phyloP scores from a whole-genome alignment of 2,888 invertebrate species.

The Diploptera punctata region DNA sequence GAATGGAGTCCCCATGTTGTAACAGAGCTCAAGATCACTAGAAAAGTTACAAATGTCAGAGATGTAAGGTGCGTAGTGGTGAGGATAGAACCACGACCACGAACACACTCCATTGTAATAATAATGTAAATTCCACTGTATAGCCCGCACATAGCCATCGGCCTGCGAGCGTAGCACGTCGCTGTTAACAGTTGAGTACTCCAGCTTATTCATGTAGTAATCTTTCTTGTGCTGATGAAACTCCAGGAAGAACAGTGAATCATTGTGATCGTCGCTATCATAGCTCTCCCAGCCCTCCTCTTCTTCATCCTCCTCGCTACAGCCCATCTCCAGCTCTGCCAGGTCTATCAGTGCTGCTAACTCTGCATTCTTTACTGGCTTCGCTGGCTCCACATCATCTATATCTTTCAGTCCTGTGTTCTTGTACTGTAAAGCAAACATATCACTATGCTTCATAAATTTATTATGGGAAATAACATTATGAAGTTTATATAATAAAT shows the following conservation, averaged over 20 bases:
- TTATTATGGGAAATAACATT: too few relatives aligned
- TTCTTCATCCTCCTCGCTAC: slow-evolving; percentile 47
- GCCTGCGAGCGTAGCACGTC: slow-evolving; percentile 83
- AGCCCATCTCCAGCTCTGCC: neutral
- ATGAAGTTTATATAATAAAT: too few relatives aligned
- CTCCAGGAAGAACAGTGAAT: slow-evolving; percentile 66
- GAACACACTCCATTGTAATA: slow-evolving; percentile 96
- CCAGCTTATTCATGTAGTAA: slow-evolving; percentile 92
- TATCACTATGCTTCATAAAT: too few relatives aligned
- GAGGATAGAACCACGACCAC: slow-evolving; percentile 99
- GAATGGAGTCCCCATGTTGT: slow-evolving; percentile 87
- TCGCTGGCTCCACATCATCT: neutral
- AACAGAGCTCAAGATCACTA: slow-evolving; percentile 72
- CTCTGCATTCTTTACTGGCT: slow-evolving; percentile 5
- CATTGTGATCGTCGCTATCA: slow-evolving; percentile 47
- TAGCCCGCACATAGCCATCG: slow-evolving; percentile 87
- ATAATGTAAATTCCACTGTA: slow-evolving; percentile 97
- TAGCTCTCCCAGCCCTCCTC: slow-evolving; percentile 48
- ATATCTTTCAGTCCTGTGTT: slow-evolving; percentile 1
- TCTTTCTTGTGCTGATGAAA: slow-evolving; percentile 86
- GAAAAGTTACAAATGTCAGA: slow-evolving; percentile 89
- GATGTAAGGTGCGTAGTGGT: slow-evolving; percentile 96
- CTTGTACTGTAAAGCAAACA: too few relatives aligned
- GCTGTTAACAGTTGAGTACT: slow-evolving; percentile 78
- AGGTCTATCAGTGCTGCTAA: slow-evolving; percentile 11